Percentiles rank a stretch among this genome's conserved stretches.
Evolutionary conservation across 2,888 invertebrate genomes (phyloP).

Genomic region (Drosophila lacicola): DNA sequence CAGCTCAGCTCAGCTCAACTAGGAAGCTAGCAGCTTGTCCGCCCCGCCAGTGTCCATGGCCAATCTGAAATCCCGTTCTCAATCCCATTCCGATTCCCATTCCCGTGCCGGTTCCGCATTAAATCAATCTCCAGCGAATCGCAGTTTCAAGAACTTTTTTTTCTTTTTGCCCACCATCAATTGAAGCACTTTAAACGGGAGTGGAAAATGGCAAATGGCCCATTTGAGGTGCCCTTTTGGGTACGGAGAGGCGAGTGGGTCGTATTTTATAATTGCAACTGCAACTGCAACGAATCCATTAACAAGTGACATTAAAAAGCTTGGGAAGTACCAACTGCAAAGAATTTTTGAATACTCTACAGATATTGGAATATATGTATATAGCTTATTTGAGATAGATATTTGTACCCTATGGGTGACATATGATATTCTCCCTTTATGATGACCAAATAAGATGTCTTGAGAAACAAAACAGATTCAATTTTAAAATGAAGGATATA

Average conservation of each 20-base stretch:
- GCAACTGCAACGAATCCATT: constrained; percentile 29
- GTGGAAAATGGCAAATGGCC: constrained; percentile 51
- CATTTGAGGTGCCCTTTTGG: constrained; percentile 35
- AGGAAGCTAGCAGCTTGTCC: constrained; percentile 35
- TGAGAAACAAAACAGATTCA: too few relatives aligned
- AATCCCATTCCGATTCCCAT: constrained; percentile 33
- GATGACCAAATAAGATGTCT: too few relatives aligned
- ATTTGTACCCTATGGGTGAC: too few relatives aligned
- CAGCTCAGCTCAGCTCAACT: constrained; percentile 11
- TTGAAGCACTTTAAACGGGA: constrained; percentile 56
- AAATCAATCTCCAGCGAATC: constrained; percentile 65
- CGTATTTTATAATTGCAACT: constrained; percentile 9
- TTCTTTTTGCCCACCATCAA: constrained; percentile 37
- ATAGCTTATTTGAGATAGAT: too few relatives aligned
- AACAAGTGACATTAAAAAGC: constrained; percentile 11
- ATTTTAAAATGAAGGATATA: too few relatives aligned
- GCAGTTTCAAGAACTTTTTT: constrained; percentile 48
- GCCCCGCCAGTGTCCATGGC: constrained; percentile 36
- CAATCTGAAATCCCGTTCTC: constrained; percentile 41
- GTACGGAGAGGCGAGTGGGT: neutral
- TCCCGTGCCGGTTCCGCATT: constrained; percentile 47
- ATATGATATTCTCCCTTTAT: too few relatives aligned
- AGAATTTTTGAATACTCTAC: neutral
- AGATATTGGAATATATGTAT: neutral
- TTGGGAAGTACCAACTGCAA: constrained; percentile 5